Percentiles rank a stretch among this genome's conserved stretches.
phyloP scores from a whole-genome alignment of 2,113 vertebrate species.

The Hepsetus odoe region DNA sequence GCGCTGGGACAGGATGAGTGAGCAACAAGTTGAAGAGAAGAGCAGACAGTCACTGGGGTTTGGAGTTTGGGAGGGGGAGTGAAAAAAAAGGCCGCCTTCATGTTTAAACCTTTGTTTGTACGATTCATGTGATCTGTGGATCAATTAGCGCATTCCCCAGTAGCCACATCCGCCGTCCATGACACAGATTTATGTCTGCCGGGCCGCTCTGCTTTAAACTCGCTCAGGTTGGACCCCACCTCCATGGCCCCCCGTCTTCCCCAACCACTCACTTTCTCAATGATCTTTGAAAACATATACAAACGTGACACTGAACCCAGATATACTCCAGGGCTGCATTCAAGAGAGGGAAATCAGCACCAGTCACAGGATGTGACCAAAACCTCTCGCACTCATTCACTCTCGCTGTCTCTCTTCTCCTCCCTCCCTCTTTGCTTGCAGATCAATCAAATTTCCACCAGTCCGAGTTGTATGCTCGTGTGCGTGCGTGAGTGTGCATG shows the following conservation, averaged over 20 bases:
- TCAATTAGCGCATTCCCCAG: slow-evolving; percentile 73
- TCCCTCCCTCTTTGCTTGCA: slow-evolving; percentile 45
- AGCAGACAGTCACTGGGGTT: slow-evolving; percentile 15
- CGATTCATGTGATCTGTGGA: slow-evolving; percentile 57
- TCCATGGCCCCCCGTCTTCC: slow-evolving; percentile 50
- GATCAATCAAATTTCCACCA: slow-evolving; percentile 77
- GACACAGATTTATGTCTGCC: slow-evolving; percentile 69
- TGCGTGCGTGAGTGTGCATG: slow-evolving; percentile 47
- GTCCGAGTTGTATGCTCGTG: slow-evolving; percentile 56
- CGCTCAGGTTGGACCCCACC: slow-evolving; percentile 58
- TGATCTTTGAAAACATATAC: slow-evolving; percentile 78
- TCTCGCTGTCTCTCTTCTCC: not conserved
- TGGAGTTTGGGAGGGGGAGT: not conserved
- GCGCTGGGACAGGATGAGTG: slow-evolving; percentile 48
- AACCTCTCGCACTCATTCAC: slow-evolving; percentile 63
- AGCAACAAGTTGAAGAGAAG: slow-evolving; percentile 24
- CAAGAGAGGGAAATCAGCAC: slow-evolving; percentile 75
- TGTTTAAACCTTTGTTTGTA: slow-evolving; percentile 55
- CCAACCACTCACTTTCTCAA: slow-evolving; percentile 54
- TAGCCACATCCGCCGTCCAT: slow-evolving; percentile 67
- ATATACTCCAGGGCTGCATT: slow-evolving; percentile 79
- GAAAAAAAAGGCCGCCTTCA: slow-evolving; percentile 48
- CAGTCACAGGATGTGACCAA: slow-evolving; percentile 80
- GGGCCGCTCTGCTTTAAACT: slow-evolving; percentile 66
- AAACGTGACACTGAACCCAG: slow-evolving; percentile 78